These are phyloP conservation scores for Clarias batrachus DNA, from an alignment of 2,113 vertebrate genomes.

Conservation along the genomic window DNA sequence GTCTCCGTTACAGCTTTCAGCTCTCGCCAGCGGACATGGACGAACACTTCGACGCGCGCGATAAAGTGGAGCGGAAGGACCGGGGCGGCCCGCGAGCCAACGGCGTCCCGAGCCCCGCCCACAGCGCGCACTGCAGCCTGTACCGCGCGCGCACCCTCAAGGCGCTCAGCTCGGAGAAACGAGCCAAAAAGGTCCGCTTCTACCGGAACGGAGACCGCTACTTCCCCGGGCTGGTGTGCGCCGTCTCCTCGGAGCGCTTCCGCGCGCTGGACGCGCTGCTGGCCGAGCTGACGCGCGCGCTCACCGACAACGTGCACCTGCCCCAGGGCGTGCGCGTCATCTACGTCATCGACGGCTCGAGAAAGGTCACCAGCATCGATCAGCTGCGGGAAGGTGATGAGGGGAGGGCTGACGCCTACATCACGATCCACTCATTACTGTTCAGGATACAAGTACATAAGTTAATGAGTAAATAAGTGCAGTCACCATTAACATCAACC, in stretches of 20 bases:
- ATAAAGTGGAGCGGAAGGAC: conserved; percentile 85
- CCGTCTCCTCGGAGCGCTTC: conserved; percentile 91
- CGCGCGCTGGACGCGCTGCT: conserved; percentile 92
- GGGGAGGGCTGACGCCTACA: background rate
- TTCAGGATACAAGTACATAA: background rate
- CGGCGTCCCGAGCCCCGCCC: conserved; percentile 90
- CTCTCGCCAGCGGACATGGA: conserved; percentile 76
- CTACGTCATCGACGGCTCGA: conserved; percentile 88
- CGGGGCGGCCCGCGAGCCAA: conserved; percentile 82
- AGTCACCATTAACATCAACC: background rate
- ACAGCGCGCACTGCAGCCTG: conserved; percentile 97
- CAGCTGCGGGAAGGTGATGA: conserved; percentile 91
- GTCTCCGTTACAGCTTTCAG: background rate
- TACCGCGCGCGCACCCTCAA: conserved; percentile 95
- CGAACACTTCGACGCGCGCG: conserved; percentile 95
- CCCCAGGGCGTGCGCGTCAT: conserved; percentile 96
- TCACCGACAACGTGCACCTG: conserved; percentile 97
- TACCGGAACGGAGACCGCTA: conserved; percentile 97
- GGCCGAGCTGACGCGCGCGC: conserved; percentile 92
- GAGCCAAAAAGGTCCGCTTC: conserved; percentile 96
- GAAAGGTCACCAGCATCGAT: conserved; percentile 83
- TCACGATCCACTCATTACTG: background rate
- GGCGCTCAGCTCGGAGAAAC: conserved; percentile 91
- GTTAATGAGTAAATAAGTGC: too few species aligned
- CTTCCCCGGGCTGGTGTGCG: conserved; percentile 95